Evolutionary conservation across 2,113 vertebrate genomes (phyloP), one percentile per base, ranked within the genome.

Genomic region (Psephotus haematonotus): DNA sequence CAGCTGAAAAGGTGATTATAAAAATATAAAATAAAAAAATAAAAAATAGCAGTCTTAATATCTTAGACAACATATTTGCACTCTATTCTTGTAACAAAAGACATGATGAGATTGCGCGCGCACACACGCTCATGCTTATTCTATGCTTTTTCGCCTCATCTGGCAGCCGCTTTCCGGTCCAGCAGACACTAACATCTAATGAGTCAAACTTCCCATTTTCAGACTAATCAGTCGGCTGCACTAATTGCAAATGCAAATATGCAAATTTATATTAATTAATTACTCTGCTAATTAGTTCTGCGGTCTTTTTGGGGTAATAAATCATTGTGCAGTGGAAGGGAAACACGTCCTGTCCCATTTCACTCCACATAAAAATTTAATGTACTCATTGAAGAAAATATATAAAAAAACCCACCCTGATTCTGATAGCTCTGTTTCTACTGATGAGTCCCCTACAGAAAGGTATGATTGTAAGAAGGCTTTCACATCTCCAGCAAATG

Each of bases 171-270:
- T 99, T 99, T 99, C 98, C 98, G 98, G 99, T 99, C 98, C 99
- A 99, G 97, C 98, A 98, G 98, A 98, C 98, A 98, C 98, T 96
- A 98, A 98, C 98, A 99, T 99, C 98, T 98, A 99, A 99, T 99
- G 99, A 99, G 99, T 99, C 99, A 99, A 99, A 99, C 99, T 99
- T 99, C 99, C 98, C 99, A 99, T 99, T 99, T 98, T 99, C 99
- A 99, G 98, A 99, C 99, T 99, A 99, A 99, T 99, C 99, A 99
- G 99, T 99, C 98, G 98, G 99, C 99, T 99, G 99, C 99, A 99
- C 99, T 99, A 99, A 99, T 99, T 99, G 99, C 99, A 99, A 99
- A 99, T 99, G 99, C 99, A 99, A 99, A 99, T 99, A 99, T 99
- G 99, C 99, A 99, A 99, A 99, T 99, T 99, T 99, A 99, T 99